Percentiles rank a stretch among this genome's conserved stretches.
Conservation (phyloP, 2,888 invertebrate species). For the Ennomos quercinarius region DNA sequence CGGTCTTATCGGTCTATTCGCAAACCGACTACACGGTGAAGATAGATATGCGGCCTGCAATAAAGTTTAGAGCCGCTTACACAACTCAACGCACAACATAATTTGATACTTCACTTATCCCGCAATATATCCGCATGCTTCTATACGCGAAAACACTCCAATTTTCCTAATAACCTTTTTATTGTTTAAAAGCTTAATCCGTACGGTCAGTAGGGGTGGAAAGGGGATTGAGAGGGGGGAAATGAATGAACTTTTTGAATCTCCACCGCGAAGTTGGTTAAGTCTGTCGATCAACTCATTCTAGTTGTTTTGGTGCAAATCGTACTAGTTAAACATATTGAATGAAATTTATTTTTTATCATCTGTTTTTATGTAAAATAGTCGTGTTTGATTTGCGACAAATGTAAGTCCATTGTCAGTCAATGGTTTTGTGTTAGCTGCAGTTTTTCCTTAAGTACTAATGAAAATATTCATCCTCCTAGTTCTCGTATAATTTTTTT, state of each 20-base stretch:
- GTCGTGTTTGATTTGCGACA: too few relatives aligned
- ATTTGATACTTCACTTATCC: slow-evolving; percentile 5
- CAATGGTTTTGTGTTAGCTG: too few relatives aligned
- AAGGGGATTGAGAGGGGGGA: slow-evolving; percentile 28
- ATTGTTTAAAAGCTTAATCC: slow-evolving; percentile 32
- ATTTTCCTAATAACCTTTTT: slow-evolving; percentile 31
- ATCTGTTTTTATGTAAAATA: too few relatives aligned
- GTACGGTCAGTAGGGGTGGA: slow-evolving; percentile 20
- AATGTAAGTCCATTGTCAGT: too few relatives aligned
- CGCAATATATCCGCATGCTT: slow-evolving; percentile 7
- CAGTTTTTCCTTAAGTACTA: too few relatives aligned
- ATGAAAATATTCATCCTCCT: too few relatives aligned
- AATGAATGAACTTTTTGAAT: slow-evolving; percentile 47
- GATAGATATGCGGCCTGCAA: too few relatives aligned
- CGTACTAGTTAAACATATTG: slow-evolving; percentile 11
- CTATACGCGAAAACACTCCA: slow-evolving; percentile 13
- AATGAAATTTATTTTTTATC: neutral
- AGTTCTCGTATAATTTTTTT: too few relatives aligned
- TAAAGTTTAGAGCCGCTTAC: too few relatives aligned
- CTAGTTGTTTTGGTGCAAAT: slow-evolving; percentile 32
- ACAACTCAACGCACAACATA: too few relatives aligned
- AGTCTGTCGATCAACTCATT: slow-evolving; percentile 44
- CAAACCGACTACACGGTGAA: neutral
- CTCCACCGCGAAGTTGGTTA: slow-evolving; percentile 41
- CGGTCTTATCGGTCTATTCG: too few relatives aligned